phyloP scores from a whole-genome alignment of 2,797 vertebrate species.

The Rhynchotus rufescens region DNA sequence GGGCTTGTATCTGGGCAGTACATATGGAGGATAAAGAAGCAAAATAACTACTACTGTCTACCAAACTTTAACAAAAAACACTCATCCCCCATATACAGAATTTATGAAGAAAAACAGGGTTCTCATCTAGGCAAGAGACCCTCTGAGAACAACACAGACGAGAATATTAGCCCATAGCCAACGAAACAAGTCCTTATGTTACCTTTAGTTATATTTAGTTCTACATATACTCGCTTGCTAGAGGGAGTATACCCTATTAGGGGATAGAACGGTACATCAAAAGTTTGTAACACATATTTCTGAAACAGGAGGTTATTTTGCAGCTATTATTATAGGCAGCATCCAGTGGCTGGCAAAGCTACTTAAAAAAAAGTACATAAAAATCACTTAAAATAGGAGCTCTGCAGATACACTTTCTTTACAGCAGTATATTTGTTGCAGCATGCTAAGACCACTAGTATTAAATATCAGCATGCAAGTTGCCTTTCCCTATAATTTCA shows the following conservation, averaged over 20 bases:
- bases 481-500: neutral
- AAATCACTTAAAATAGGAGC: neutral
- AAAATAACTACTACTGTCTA: neutral
- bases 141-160: neutral
- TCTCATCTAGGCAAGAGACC: neutral
- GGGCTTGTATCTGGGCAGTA: neutral
- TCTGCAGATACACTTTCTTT: neutral
- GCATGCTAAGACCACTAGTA: neutral
- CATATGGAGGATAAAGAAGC: neutral
- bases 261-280: neutral
- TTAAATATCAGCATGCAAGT: neutral
- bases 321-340: neutral
- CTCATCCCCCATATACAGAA: neutral
- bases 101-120: neutral
- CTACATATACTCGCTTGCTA: neutral
- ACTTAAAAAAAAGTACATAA: conserved; percentile 22
- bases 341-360: neutral
- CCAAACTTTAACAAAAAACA: neutral
- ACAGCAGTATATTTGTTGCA: neutral
- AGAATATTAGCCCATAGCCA: too few species aligned
- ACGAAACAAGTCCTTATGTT: too few species aligned
- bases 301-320: conserved; percentile 16
- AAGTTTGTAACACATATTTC: neutral
- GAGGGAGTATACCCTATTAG: neutral
- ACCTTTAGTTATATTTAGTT: too few species aligned